Conservation (phyloP, 1,140 invertebrate species). For the Orchestia grillus region DNA sequence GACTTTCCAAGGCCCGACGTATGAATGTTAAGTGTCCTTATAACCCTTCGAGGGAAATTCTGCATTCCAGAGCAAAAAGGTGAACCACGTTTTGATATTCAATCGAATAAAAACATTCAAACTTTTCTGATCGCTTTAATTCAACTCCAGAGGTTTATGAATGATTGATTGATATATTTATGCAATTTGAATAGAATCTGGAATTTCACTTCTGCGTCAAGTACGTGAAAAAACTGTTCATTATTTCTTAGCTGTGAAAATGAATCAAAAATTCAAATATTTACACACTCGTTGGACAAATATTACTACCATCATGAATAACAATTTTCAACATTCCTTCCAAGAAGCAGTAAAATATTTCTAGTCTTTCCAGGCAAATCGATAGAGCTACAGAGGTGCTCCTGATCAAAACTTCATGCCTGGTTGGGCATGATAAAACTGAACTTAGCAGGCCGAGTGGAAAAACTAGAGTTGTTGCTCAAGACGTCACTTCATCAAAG, state of each 20-base stretch:
- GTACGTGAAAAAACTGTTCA: not conserved
- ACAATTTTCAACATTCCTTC: not conserved
- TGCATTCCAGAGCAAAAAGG: not conserved
- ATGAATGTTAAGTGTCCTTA: not conserved
- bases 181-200: not conserved
- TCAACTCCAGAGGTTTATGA: no score
- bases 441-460: not conserved
- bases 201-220: not conserved
- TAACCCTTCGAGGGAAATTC: not conserved
- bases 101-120: not conserved
- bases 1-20: not conserved
- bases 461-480: not conserved
- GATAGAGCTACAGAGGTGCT: not conserved
- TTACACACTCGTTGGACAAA: not conserved
- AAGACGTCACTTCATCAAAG: not conserved
- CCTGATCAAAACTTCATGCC: not conserved
- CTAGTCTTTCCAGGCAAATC: not conserved
- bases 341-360: not conserved
- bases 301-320: not conserved
- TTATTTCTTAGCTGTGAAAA: not conserved
- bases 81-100: not conserved
- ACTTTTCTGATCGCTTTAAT: not conserved
- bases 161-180: no score
- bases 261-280: not conserved
- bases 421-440: not conserved